A percentile compares a stretch with the other conserved stretches of the same genome.
Conservation (phyloP, 2,797 vertebrate genomes). For the Phoebastria nigripes region DNA sequence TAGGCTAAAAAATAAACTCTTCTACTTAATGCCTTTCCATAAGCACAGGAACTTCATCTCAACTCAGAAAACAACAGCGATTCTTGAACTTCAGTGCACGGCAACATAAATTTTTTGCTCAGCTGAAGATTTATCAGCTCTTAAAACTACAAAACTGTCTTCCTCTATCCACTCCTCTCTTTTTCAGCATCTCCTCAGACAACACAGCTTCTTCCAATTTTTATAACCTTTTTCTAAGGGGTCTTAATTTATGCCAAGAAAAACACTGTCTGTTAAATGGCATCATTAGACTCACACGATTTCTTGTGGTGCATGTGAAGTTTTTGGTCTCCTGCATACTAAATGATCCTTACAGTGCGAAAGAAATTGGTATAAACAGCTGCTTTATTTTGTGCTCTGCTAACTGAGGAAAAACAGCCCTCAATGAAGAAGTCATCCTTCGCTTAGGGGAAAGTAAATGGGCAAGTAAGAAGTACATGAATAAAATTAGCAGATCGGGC, state of each 20-base stretch:
- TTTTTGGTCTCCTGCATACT: slow-evolving; percentile 21
- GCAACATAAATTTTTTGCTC: neutral
- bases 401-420: slow-evolving; percentile 32
- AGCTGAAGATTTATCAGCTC: neutral
- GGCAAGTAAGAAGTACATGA: neutral
- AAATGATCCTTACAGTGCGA: slow-evolving; percentile 28
- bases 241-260: slow-evolving; percentile 58
- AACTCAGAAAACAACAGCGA: neutral
- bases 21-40: slow-evolving; percentile 1
- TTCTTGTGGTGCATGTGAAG: slow-evolving; percentile 14
- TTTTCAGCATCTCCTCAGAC: slow-evolving; percentile 25
- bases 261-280: slow-evolving; percentile 55
- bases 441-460: neutral
- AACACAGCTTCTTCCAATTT: neutral
- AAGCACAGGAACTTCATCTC: neutral
- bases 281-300: slow-evolving; percentile 42
- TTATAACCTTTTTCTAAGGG: slow-evolving; percentile 41
- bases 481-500: neutral
- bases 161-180: neutral
- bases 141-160: neutral
- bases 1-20: slow-evolving; percentile 30
- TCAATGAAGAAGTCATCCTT: neutral
- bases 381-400: slow-evolving; percentile 57
- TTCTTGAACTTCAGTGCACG: neutral
- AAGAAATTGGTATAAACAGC: slow-evolving; percentile 40